A percentile compares a stretch with the other conserved stretches of the same genome.
These are phyloP conservation scores for Iguana delicatissima DNA, from an alignment of 2,797 vertebrate genomes.

Conservation along the genomic window DNA sequence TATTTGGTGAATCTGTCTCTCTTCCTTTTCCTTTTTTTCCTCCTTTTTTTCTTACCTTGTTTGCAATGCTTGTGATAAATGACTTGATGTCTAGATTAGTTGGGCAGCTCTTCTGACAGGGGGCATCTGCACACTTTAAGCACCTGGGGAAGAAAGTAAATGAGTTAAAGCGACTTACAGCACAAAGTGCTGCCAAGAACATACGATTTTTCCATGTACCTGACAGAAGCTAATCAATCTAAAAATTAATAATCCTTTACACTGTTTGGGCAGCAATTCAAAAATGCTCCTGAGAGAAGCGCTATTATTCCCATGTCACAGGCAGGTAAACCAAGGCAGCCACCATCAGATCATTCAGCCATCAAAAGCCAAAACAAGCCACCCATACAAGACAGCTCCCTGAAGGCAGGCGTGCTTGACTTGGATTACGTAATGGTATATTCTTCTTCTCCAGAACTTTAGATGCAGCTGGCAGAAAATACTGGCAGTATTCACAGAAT, in stretches of 20 bases:
- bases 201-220: conserved; percentile 35
- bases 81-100: conserved; percentile 95
- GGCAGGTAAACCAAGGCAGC: conserved; percentile 32
- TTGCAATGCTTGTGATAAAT: conserved; percentile 95
- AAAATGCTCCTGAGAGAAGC: conserved; percentile 1
- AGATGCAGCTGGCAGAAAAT: not conserved
- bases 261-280: conserved; percentile 18
- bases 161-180: conserved; percentile 50
- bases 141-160: conserved; percentile 82
- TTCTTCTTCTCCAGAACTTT: not conserved
- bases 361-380: conserved; percentile 17
- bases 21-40: too few species aligned
- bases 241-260: conserved; percentile 39
- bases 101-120: conserved; percentile 97
- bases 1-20: not conserved
- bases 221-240: conserved; percentile 41
- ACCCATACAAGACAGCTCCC: conserved; percentile 33
- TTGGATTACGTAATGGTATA: not conserved
- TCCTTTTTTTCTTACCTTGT: conserved; percentile 85
- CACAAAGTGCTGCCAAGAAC: conserved; percentile 33
- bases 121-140: conserved; percentile 95
- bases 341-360: conserved; percentile 14
- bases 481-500: not conserved
- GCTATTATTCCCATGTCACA: conserved; percentile 40
- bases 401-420: not conserved